A percentile compares a stretch with the other conserved stretches of the same genome.
phyloP scores from a whole-genome alignment of 2,797 vertebrate species.

The Coendou prehensilis region DNA sequence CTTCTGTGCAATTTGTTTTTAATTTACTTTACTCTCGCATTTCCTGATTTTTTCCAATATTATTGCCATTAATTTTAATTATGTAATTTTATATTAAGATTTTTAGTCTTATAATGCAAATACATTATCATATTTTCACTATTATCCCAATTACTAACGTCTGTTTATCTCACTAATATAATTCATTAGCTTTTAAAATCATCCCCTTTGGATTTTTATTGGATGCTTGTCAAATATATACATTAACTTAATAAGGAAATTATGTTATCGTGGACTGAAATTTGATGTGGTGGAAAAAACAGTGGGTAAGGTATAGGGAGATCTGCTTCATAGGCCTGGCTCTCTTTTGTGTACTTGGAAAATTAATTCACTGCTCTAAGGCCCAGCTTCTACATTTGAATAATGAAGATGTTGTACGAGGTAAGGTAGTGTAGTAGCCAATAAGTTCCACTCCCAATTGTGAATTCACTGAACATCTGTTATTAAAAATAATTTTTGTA shows the following conservation, averaged over 20 bases:
- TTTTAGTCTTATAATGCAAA: background rate
- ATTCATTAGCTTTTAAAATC: conserved; percentile 37
- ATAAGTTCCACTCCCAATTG: conserved; percentile 52
- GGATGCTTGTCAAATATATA: background rate
- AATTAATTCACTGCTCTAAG: conserved; percentile 73
- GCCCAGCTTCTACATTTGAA: conserved; percentile 63
- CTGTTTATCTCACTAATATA: conserved; percentile 15
- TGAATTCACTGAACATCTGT: conserved; percentile 68
- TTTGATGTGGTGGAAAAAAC: background rate
- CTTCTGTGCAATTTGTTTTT: background rate
- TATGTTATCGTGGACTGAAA: background rate
- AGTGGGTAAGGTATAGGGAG: background rate
- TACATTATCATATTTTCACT: background rate
- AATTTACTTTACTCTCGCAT: background rate
- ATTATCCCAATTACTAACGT: conserved; percentile 14
- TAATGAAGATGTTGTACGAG: conserved; percentile 60
- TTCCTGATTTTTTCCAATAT: background rate
- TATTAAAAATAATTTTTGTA: conserved; percentile 77
- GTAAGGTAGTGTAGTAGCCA: conserved; percentile 49
- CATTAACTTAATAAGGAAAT: conserved; percentile 17
- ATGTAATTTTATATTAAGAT: background rate
- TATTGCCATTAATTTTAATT: background rate
- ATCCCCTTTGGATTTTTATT: conserved; percentile 31
- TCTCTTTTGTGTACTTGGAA: conserved; percentile 54
- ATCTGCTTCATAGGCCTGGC: background rate